These are phyloP conservation scores for Cataglyphis albicans DNA, from an alignment of 2,888 invertebrate genomes.

Conservation along the genomic window DNA sequence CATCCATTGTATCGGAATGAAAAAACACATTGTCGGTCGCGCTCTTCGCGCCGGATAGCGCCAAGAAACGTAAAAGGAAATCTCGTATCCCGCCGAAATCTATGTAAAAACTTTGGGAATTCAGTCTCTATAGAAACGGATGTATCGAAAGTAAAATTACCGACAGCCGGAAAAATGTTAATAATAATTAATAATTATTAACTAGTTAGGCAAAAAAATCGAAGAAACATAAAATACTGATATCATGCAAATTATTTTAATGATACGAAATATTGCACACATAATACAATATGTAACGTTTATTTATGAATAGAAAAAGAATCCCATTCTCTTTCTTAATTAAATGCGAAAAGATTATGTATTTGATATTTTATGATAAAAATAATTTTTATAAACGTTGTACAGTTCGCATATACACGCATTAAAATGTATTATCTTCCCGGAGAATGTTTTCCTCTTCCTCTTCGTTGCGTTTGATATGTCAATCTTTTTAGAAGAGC, in stretches of 20 bases:
- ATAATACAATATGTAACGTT: neutral
- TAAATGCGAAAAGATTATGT: neutral
- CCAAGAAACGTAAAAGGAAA: conserved; percentile 29
- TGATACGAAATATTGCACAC: neutral
- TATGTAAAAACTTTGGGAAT: conserved; percentile 62
- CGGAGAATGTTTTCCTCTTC: neutral
- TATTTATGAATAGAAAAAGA: neutral
- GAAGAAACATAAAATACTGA: neutral
- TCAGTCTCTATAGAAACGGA: conserved; percentile 55
- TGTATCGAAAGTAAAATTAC: conserved; percentile 1
- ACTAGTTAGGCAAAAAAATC: neutral
- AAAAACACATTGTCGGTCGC: conserved; percentile 60
- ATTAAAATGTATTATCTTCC: conserved; percentile 45
- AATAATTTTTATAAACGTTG: conserved; percentile 19
- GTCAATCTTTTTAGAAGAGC: conserved; percentile 26
- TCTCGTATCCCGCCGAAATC: conserved; percentile 34
- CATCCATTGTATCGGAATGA: conserved; percentile 55
- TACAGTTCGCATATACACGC: conserved; percentile 27
- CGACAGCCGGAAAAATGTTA: neutral
- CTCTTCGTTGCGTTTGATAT: conserved; percentile 37
- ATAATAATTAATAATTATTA: neutral
- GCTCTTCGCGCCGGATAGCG: conserved; percentile 40
- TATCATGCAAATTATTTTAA: conserved; percentile 8
- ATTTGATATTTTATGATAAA: conserved; percentile 22
- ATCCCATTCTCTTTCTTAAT: neutral